Evolutionary conservation across 2,113 vertebrate genomes (phyloP).

Genomic region (Stictonetta naevosa): DNA sequence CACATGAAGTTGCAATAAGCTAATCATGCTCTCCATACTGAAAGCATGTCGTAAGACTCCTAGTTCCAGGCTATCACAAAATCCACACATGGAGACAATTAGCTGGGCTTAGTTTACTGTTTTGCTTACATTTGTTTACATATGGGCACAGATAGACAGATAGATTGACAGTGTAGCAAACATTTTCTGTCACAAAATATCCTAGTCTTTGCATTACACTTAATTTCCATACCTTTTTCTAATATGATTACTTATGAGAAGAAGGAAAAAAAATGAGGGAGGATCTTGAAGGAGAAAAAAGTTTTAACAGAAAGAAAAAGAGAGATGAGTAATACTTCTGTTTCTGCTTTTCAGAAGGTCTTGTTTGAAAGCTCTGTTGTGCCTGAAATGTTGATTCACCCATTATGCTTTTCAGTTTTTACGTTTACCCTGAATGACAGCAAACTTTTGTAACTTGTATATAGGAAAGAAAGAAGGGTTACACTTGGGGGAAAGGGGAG

Average conservation of each 20-base stretch:
- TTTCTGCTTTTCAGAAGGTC: slow-evolving; percentile 45
- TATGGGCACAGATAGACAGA: neutral
- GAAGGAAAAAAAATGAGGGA: neutral
- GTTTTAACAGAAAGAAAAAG: slow-evolving; percentile 23
- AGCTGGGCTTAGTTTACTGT: neutral
- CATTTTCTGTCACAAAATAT: neutral
- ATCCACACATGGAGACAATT: neutral
- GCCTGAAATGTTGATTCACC: slow-evolving; percentile 5
- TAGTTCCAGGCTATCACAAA: neutral
- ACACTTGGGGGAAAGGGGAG: neutral
- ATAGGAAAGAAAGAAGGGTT: neutral
- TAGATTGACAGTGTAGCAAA: neutral
- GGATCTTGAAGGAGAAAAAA: slow-evolving; percentile 4
- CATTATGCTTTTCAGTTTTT: neutral
- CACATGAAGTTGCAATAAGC: neutral
- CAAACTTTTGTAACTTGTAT: neutral
- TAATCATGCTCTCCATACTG: neutral
- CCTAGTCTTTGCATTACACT: neutral
- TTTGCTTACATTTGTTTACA: neutral
- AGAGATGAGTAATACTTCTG: slow-evolving; percentile 38
- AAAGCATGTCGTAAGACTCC: neutral
- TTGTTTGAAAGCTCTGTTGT: slow-evolving; percentile 35
- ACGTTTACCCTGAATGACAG: neutral
- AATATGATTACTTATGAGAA: slow-evolving; percentile 4
- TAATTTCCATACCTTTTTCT: neutral